Percentiles rank a stretch among this genome's conserved stretches.
phyloP scores from a whole-genome alignment of 2,888 invertebrate species.

The Tenthredo mesomela region DNA sequence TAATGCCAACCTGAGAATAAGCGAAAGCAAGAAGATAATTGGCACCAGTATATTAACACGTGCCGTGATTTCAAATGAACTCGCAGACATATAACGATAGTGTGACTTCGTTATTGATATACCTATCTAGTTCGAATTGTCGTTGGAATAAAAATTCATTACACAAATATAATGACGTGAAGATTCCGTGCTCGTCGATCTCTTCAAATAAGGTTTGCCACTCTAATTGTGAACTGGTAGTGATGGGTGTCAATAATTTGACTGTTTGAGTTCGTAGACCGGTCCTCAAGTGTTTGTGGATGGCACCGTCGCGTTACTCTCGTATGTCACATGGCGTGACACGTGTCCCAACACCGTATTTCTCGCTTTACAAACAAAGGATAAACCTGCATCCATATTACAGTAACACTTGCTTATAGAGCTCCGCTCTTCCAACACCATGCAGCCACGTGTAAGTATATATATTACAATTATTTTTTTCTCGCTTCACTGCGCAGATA shows the following conservation, averaged over 20 bases:
- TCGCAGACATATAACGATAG: background rate
- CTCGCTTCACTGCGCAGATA: background rate
- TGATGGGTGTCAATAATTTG: slow-evolving; percentile 48
- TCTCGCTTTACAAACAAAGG: slow-evolving; percentile 71
- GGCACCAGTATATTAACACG: background rate
- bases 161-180: background rate
- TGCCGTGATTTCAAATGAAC: background rate
- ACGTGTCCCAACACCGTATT: slow-evolving; percentile 71
- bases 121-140: background rate
- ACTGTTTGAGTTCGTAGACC: slow-evolving; percentile 47
- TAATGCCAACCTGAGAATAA: slow-evolving; percentile 9
- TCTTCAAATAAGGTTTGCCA: slow-evolving; percentile 39
- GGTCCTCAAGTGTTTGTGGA: slow-evolving; percentile 63
- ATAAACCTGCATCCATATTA: slow-evolving; percentile 58
- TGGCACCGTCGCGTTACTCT: slow-evolving; percentile 59
- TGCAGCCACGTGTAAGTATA: background rate
- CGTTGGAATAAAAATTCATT: background rate
- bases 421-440: background rate
- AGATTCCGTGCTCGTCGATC: background rate
- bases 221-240: slow-evolving; percentile 10
- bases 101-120: background rate
- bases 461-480: background rate
- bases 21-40: background rate
- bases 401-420: slow-evolving; percentile 1
- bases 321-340: slow-evolving; percentile 74